These are phyloP conservation scores for Elaphurus davidianus DNA, from an alignment of 2,113 vertebrate species.

Conservation along the genomic window DNA sequence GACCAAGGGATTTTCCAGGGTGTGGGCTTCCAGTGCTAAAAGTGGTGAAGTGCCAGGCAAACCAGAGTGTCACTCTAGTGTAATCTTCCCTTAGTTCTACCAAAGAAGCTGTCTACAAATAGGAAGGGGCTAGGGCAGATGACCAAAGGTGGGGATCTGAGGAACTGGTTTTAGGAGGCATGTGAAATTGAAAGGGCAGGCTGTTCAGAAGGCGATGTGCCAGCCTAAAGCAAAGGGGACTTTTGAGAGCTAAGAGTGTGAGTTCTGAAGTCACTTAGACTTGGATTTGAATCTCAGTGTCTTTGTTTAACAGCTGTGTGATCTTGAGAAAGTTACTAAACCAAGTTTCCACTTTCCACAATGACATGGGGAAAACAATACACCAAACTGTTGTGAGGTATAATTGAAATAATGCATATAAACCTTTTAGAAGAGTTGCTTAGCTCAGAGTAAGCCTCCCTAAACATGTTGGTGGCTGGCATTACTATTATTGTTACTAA, in stretches of 20 bases:
- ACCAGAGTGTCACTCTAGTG: not conserved
- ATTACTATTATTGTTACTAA: not conserved
- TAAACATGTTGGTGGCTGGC: not conserved
- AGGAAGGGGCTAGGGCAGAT: not conserved
- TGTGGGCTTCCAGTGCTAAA: not conserved
- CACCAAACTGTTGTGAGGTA: not conserved
- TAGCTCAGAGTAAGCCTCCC: not conserved
- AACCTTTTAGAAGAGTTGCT: not conserved
- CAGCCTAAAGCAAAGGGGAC: not conserved
- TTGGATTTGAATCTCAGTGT: not conserved
- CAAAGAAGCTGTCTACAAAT: not conserved
- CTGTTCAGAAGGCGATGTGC: not conserved
- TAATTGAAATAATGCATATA: not conserved
- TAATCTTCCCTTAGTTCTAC: not conserved
- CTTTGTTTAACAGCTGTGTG: not conserved
- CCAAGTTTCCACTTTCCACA: not conserved
- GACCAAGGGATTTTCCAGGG: not conserved
- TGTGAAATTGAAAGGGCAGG: not conserved
- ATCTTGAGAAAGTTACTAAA: not conserved
- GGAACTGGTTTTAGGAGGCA: not conserved
- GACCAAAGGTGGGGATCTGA: not conserved
- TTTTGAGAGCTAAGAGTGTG: not conserved
- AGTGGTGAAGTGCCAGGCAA: not conserved
- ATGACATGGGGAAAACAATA: not conserved
- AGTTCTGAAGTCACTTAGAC: not conserved